Conservation (phyloP, 2,113 vertebrate species). For the Cavia porcellus region DNA sequence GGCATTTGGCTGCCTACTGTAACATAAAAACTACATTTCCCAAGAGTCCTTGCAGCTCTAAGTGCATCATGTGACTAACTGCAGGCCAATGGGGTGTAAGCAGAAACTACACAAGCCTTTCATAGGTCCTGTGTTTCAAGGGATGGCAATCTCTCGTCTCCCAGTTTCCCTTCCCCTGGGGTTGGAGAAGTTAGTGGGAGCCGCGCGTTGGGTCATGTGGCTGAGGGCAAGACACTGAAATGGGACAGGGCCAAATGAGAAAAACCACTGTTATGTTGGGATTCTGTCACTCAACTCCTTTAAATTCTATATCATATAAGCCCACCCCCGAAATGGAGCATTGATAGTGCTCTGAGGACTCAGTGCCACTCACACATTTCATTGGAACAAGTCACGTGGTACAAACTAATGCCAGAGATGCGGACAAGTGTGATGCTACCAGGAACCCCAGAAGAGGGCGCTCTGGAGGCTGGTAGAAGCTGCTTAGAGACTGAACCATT, state of each 20-base stretch:
- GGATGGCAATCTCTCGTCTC: too few species aligned
- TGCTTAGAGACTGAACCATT: neutral
- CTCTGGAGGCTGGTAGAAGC: neutral
- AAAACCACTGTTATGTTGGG: neutral
- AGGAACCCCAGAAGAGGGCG: neutral
- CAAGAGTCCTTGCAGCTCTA: neutral
- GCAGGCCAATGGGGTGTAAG: neutral
- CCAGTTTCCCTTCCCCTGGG: neutral
- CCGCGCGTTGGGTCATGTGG: neutral
- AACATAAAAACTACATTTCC: neutral
- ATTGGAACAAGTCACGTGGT: neutral
- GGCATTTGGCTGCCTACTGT: neutral
- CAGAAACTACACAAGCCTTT: too few species aligned
- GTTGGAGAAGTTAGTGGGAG: neutral
- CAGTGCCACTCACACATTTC: neutral
- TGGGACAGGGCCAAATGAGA: neutral
- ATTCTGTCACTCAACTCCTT: neutral
- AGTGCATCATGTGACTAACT: neutral
- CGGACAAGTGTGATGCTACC: neutral
- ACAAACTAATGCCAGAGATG: fast-evolving
- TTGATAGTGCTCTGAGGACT: neutral
- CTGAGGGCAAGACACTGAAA: neutral
- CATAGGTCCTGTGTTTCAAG: neutral
- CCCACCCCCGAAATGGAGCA: neutral
- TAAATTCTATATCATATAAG: neutral